Base-by-base conservation (phyloP, 2,797 vertebrate species). In the Lemur catta region DNA sequence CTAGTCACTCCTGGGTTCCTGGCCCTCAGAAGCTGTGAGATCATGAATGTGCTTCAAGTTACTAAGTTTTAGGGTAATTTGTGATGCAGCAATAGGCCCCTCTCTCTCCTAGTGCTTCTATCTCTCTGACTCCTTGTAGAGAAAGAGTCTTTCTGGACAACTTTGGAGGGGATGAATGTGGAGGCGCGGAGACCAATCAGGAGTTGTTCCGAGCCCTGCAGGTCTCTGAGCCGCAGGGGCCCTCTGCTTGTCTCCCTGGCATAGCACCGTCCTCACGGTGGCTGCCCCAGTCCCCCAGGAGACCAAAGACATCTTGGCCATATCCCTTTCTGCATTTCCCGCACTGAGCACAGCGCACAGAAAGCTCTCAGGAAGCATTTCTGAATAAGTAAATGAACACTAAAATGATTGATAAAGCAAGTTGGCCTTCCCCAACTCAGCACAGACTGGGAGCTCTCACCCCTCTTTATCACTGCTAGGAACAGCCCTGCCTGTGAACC, bases 241-340 rank as follows among this genome's bases (percentile, higher is more conserved):
- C 15, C 33, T 30, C 12, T 0, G 0, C 12, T 28, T 8, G 0
- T 12, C 57, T 84, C 33, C 63, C 57, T 43, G 48, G 48, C 43
- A 13, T 0, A 0, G 80, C 0, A 1, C 35, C 3, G 1, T 46
- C n/a, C 30, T 63, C 46, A 11, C 2, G 3, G 52, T 2, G 35
- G 46, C 86, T 22, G 12, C 8, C 13, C 46, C 35, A 4, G 6
- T 0, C 11, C 59, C 84, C 48, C 46, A n/a, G 33, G 91, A 84
- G 61, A 52, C 55, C 52, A 14, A 38, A 38, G 65, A 15, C 28
- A 71, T 35, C 91, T 33, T 50, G 4, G 4, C 28, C 1, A 2
- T 1, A 4, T 30, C 71, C 11, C 2, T 28, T 12, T 84, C 46
- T 15, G 46, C 6, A 30, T 85, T 35, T 87, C 50, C 35, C 67